Percentiles rank a stretch among this genome's conserved stretches.
phyloP scores from a whole-genome alignment of 1,140 invertebrate genomes.

The Scaptomyza hsui region DNA sequence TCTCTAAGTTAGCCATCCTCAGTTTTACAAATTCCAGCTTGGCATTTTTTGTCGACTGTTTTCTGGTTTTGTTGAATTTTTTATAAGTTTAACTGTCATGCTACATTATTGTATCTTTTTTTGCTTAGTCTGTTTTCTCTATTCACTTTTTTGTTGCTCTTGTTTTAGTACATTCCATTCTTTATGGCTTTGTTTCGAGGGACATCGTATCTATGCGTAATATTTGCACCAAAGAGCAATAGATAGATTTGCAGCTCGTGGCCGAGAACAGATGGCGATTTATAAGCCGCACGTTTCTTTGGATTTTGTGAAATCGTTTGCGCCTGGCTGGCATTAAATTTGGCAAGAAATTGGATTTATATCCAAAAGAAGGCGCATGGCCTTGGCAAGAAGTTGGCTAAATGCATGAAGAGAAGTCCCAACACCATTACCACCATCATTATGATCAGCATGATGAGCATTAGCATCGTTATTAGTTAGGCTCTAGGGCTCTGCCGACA shows the following conservation, averaged over 20 bases:
- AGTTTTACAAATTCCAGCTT: not conserved
- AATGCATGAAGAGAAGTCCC: constrained; percentile 16
- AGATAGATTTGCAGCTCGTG: constrained; percentile 43
- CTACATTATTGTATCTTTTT: constrained; percentile 38
- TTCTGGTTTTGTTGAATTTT: constrained; percentile 45
- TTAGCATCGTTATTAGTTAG: constrained; percentile 46
- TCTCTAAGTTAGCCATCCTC: not conserved
- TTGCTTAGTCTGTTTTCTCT: constrained; percentile 22
- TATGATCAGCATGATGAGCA: constrained; percentile 25
- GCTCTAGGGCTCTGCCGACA: constrained; percentile 28
- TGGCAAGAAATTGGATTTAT: constrained; percentile 27
- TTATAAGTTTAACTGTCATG: constrained; percentile 71
- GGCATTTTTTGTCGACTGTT: constrained; percentile 13
- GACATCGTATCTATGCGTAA: constrained; percentile 25
- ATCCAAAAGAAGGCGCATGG: constrained; percentile 9
- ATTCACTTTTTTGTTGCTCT: constrained; percentile 23
- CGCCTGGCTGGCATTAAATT: constrained; percentile 31
- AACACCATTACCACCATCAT: constrained; percentile 18
- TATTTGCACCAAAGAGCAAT: constrained; percentile 60
- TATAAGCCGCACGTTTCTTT: constrained; percentile 32
- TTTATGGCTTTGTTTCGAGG: constrained; percentile 51
- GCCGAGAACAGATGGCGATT: constrained; percentile 36
- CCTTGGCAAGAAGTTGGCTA: constrained; percentile 7
- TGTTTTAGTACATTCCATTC: constrained; percentile 45
- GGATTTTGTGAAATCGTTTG: constrained; percentile 34